These are phyloP conservation scores for Serinus canaria DNA, from an alignment of 2,113 vertebrate species.

Conservation along the genomic window DNA sequence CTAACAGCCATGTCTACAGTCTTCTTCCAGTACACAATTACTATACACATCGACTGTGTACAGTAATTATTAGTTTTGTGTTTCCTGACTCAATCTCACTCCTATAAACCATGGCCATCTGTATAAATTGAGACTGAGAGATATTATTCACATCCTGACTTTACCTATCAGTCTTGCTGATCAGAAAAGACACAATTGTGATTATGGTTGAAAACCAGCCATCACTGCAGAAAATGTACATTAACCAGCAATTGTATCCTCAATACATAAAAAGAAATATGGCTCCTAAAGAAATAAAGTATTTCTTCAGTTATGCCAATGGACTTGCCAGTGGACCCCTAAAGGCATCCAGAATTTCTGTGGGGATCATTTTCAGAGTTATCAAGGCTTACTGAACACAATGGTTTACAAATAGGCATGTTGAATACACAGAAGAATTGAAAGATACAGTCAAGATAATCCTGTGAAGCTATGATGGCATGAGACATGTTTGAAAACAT, in stretches of 20 bases:
- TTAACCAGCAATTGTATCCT: background rate
- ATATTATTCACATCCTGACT: background rate
- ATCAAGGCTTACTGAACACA: background rate
- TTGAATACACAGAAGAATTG: background rate
- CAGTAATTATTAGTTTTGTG: background rate
- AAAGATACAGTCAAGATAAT: background rate
- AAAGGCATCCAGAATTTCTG: background rate
- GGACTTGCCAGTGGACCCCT: background rate
- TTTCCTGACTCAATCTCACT: background rate
- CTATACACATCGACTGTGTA: background rate
- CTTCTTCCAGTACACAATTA: background rate
- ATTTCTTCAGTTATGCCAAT: background rate
- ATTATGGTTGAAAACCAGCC: background rate
- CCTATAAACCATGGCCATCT: background rate
- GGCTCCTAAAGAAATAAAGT: background rate
- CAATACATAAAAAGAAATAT: background rate
- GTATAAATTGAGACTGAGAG: background rate
- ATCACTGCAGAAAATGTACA: background rate
- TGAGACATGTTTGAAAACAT: background rate
- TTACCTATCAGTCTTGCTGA: background rate
- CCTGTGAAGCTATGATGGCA: background rate
- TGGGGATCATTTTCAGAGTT: background rate
- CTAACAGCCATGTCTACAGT: background rate
- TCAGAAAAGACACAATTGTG: background rate
- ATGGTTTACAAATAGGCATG: background rate